These are phyloP conservation scores for Chironomus tepperi DNA, from an alignment of 1,140 invertebrate species.

Conservation along the genomic window DNA sequence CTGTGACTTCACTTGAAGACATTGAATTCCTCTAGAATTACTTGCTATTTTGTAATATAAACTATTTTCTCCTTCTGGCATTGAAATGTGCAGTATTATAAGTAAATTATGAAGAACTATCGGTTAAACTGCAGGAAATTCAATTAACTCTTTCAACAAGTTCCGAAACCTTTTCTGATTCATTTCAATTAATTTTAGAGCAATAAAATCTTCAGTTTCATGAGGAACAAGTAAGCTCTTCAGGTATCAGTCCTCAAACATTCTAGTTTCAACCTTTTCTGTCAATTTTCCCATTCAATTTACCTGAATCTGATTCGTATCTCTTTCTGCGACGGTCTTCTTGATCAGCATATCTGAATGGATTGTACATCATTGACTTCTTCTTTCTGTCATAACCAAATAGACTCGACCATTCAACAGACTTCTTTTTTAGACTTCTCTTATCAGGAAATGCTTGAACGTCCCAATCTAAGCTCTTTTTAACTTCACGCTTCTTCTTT, in stretches of 20 bases:
- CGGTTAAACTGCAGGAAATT: too few relatives aligned
- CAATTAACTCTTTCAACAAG: too few relatives aligned
- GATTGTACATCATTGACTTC: constrained; percentile 42
- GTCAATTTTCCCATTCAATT: background rate
- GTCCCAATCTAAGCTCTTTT: constrained; percentile 34
- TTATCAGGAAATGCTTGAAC: constrained; percentile 43
- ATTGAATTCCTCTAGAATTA: too few relatives aligned
- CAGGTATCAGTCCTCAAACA: background rate
- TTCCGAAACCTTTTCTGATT: too few relatives aligned
- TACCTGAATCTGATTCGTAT: background rate
- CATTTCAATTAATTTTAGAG: too few relatives aligned
- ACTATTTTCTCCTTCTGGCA: too few relatives aligned
- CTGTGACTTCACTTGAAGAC: too few relatives aligned
- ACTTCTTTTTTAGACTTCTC: constrained; percentile 56
- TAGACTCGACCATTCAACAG: constrained; percentile 74
- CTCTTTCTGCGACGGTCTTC: background rate
- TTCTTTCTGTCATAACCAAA: constrained; percentile 71
- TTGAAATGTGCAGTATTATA: too few relatives aligned
- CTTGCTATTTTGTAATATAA: too few relatives aligned
- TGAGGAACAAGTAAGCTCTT: too few relatives aligned
- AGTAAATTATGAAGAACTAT: too few relatives aligned
- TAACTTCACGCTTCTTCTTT: constrained; percentile 35
- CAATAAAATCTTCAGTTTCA: too few relatives aligned
- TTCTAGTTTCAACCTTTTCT: background rate
- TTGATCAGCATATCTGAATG: background rate